A percentile compares a stretch with the other conserved stretches of the same genome.
These are phyloP conservation scores for Anguilla megastoma DNA, from an alignment of 2,797 vertebrate genomes.

Conservation along the genomic window DNA sequence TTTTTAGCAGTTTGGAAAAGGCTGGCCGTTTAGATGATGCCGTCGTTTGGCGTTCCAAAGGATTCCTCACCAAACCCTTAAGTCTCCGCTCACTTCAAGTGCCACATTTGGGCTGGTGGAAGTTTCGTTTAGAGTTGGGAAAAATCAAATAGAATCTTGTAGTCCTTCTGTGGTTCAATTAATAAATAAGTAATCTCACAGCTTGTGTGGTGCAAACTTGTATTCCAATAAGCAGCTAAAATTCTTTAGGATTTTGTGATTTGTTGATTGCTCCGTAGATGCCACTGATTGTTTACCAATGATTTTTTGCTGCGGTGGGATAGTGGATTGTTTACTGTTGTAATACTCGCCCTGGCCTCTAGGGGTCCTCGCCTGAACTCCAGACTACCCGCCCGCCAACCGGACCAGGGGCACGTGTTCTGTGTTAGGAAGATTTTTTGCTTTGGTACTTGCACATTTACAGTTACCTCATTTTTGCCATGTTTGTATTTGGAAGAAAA, in stretches of 20 bases:
- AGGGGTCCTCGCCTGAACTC: constrained; percentile 78
- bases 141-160: constrained; percentile 77
- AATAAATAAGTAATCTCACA: constrained; percentile 82
- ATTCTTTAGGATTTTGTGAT: constrained; percentile 95
- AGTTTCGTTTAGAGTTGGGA: constrained; percentile 35
- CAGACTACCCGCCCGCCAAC: constrained; percentile 79
- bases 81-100: constrained; percentile 57
- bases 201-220: constrained; percentile 88
- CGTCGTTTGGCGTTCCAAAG: constrained; percentile 34
- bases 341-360: constrained; percentile 89
- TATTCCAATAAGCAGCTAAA: constrained; percentile 90
- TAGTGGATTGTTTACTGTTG: constrained; percentile 97
- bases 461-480: constrained; percentile 99
- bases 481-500: constrained; percentile 95
- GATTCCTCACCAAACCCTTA: constrained; percentile 39
- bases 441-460: constrained; percentile 99
- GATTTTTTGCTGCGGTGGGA: constrained; percentile 93
- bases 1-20: constrained; percentile 24
- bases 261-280: constrained; percentile 93
- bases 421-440: constrained; percentile 95
- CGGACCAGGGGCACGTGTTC: constrained; percentile 90
- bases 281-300: constrained; percentile 95
- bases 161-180: constrained; percentile 81
- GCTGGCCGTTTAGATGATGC: constrained; percentile 25
- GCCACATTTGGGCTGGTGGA: neutral